Conservation (phyloP, 2,888 invertebrate genomes). For the Aricia artaxerxes region DNA sequence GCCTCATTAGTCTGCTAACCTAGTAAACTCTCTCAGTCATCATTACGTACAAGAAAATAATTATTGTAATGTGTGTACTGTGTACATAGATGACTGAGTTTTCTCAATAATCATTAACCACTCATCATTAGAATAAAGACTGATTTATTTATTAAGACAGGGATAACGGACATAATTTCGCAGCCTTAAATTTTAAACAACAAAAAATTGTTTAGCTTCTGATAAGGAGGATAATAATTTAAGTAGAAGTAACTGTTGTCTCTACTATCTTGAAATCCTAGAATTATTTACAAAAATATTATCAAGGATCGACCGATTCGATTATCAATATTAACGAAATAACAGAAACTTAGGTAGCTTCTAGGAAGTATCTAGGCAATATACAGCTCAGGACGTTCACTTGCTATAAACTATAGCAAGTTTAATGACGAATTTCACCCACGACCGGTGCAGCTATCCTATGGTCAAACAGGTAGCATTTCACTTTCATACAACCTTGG, state of each 20-base stretch:
- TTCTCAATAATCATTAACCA: constrained; percentile 24
- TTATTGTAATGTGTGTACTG: background rate
- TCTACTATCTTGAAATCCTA: too few relatives aligned
- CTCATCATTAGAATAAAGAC: too few relatives aligned
- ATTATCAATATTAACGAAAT: too few relatives aligned
- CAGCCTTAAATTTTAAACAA: too few relatives aligned
- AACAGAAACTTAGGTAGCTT: too few relatives aligned
- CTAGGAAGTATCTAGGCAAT: background rate
- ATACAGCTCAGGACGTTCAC: background rate
- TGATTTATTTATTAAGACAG: too few relatives aligned
- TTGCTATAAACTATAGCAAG: constrained; percentile 19
- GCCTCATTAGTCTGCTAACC: background rate
- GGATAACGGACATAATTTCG: too few relatives aligned
- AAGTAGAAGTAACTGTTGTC: too few relatives aligned
- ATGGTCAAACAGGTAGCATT: constrained; percentile 55
- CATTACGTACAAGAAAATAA: background rate
- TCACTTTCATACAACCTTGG: constrained; percentile 69
- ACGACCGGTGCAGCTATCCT: constrained; percentile 51
- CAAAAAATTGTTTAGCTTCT: too few relatives aligned
- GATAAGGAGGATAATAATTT: too few relatives aligned
- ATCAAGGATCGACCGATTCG: too few relatives aligned
- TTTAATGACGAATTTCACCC: constrained; percentile 51
- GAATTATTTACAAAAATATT: too few relatives aligned
- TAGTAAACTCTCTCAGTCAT: background rate
- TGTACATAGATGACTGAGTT: background rate